A percentile compares a stretch with the other conserved stretches of the same genome.
These are phyloP conservation scores for Marisa cornuarietis DNA, from an alignment of 1,140 invertebrate genomes.

Conservation along the genomic window DNA sequence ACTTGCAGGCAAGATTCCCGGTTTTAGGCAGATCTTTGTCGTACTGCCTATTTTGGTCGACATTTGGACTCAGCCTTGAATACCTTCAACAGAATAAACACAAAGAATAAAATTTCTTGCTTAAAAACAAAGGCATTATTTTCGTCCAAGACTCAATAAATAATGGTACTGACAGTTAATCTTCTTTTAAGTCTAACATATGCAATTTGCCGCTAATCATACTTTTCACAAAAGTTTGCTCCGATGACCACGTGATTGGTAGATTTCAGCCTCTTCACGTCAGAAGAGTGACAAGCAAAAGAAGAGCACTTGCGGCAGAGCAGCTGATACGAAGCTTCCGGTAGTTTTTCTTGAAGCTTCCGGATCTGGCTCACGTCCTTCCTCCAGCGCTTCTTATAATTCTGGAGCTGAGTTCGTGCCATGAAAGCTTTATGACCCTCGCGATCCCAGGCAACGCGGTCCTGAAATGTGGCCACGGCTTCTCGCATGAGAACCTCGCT, in stretches of 20 bases:
- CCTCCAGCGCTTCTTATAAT: constrained; percentile 12
- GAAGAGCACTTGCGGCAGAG: constrained; percentile 42
- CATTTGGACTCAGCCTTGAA: constrained; percentile 10
- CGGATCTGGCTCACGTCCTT: constrained; percentile 25
- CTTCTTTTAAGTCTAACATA: too few species aligned
- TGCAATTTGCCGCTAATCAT: too few species aligned
- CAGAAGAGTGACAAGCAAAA: constrained; percentile 40
- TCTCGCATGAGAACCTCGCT: constrained; percentile 50
- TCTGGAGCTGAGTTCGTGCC: constrained; percentile 33
- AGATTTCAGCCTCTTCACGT: constrained; percentile 40
- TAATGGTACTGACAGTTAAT: too few species aligned
- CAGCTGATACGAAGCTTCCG: constrained; percentile 38
- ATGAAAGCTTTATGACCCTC: constrained; percentile 25
- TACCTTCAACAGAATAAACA: too few species aligned
- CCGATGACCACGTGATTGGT: constrained; percentile 44
- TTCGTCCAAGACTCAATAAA: too few species aligned
- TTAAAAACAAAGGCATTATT: too few species aligned
- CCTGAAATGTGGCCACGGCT: constrained; percentile 38
- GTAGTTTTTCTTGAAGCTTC: constrained; percentile 21
- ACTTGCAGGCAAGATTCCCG: constrained; percentile 43
- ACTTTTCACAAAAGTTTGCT: constrained; percentile 29
- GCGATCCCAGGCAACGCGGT: neutral
- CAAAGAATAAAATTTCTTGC: too few species aligned
- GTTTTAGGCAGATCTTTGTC: constrained; percentile 27
- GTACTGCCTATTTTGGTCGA: constrained; percentile 23